These are phyloP conservation scores for Penaeus chinensis DNA, from an alignment of 1,140 invertebrate species.

Conservation along the genomic window DNA sequence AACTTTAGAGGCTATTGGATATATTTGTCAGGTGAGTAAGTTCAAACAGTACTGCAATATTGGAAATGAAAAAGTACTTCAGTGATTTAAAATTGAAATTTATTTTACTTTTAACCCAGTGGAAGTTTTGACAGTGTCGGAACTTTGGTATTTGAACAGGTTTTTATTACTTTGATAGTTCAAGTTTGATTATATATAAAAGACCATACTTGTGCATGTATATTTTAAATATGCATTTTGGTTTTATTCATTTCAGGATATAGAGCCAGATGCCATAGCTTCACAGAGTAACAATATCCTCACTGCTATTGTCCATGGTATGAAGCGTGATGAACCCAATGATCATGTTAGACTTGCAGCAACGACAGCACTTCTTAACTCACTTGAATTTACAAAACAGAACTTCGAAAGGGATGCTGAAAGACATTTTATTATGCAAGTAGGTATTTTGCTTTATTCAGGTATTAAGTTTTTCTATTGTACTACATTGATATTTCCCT, in stretches of 20 bases:
- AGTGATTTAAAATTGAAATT: background rate
- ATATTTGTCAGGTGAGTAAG: constrained; percentile 77
- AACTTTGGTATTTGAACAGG: background rate
- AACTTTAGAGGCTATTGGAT: constrained; percentile 95
- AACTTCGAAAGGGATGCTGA: constrained; percentile 99
- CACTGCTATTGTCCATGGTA: constrained; percentile 98
- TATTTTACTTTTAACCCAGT: too few species aligned
- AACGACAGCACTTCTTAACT: constrained; percentile 97
- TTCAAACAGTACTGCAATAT: background rate
- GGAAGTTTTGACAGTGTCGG: too few species aligned
- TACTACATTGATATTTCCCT: background rate
- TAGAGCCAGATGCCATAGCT: constrained; percentile 87
- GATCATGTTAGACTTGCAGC: constrained; percentile 92
- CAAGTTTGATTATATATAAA: background rate
- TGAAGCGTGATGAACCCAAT: constrained; percentile 85
- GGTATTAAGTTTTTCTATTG: background rate
- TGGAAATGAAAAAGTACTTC: background rate
- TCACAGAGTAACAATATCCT: constrained; percentile 95
- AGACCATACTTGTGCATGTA: background rate
- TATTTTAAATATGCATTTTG: background rate
- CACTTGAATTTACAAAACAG: constrained; percentile 97
- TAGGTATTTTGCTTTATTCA: constrained; percentile 68
- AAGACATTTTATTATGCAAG: constrained; percentile 99
- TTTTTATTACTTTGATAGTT: background rate
- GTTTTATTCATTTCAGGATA: constrained; percentile 69